Conservation (phyloP, 2,113 vertebrate species). For the Dicentrarchus labrax region DNA sequence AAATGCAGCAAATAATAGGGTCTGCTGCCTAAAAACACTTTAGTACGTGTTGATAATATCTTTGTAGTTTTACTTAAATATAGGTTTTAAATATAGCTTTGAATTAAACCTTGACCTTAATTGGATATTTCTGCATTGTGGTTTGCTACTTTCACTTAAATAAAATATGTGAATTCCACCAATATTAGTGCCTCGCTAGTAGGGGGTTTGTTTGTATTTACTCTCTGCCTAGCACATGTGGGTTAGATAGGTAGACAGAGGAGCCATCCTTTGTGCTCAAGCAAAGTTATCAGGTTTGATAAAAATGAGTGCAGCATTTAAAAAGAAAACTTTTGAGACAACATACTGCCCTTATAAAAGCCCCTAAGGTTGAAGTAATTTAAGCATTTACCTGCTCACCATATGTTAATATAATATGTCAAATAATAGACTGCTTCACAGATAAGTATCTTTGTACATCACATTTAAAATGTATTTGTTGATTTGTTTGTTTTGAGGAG, state of each 20-base stretch:
- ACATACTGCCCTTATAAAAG: too few species aligned
- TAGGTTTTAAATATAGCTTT: background rate
- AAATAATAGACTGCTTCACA: background rate
- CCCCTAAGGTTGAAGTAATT: too few species aligned
- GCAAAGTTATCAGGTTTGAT: too few species aligned
- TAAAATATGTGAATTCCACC: background rate
- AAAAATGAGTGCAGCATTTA: too few species aligned
- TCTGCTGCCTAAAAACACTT: background rate
- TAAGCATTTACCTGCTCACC: background rate
- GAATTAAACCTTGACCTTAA: background rate
- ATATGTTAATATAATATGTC: background rate
- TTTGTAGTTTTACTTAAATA: background rate
- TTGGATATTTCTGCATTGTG: background rate
- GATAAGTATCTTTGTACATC: background rate
- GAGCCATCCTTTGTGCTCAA: too few species aligned
- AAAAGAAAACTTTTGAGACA: too few species aligned
- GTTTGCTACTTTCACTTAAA: background rate
- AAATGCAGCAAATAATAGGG: background rate
- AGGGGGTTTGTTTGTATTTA: background rate
- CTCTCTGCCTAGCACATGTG: background rate
- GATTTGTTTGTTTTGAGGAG: background rate
- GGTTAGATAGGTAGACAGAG: background rate
- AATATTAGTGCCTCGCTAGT: background rate
- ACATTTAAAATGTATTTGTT: background rate
- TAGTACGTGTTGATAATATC: background rate